phyloP scores from a whole-genome alignment of 2,113 vertebrate species.

The Ophthalmolycus amberensis region DNA sequence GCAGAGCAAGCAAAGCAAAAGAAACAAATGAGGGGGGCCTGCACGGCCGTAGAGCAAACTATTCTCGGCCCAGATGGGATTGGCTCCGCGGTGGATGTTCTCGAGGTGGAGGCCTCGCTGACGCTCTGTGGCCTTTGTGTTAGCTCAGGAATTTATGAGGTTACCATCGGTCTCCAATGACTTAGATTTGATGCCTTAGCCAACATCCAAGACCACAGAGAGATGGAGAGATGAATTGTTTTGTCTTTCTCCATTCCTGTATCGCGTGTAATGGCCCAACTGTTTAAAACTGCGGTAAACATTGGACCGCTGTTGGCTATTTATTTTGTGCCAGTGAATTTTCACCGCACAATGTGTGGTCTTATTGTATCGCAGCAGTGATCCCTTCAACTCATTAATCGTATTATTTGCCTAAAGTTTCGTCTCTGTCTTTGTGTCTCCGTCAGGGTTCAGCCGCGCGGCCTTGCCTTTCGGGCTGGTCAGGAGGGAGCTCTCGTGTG shows the following conservation, averaged over 20 bases:
- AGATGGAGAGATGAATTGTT: slow-evolving; percentile 68
- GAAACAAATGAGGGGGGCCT: slow-evolving; percentile 57
- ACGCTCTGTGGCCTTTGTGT: slow-evolving; percentile 60
- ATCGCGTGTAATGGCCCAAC: slow-evolving; percentile 61
- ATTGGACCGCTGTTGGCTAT: slow-evolving; percentile 69
- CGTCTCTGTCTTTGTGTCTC: slow-evolving; percentile 25
- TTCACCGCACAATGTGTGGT: slow-evolving; percentile 68
- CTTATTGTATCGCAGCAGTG: slow-evolving; percentile 56
- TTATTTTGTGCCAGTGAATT: slow-evolving; percentile 65
- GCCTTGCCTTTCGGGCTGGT: slow-evolving; percentile 96
- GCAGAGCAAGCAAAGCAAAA: slow-evolving; percentile 61
- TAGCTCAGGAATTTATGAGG: slow-evolving; percentile 75
- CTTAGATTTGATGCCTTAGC: slow-evolving; percentile 64
- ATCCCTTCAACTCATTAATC: slow-evolving; percentile 53
- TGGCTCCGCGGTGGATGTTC: slow-evolving; percentile 31
- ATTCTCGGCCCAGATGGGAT: slow-evolving; percentile 41
- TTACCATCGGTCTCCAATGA: slow-evolving; percentile 67
- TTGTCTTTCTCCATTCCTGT: slow-evolving; percentile 62
- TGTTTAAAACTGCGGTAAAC: slow-evolving; percentile 76
- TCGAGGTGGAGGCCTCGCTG: slow-evolving; percentile 52
- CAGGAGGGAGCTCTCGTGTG: slow-evolving; percentile 95
- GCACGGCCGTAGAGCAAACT: slow-evolving; percentile 52
- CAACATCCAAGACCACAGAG: slow-evolving; percentile 72
- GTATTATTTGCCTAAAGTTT: slow-evolving; percentile 37
- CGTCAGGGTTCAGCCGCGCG: slow-evolving; percentile 92